Percentiles rank a stretch among this genome's conserved stretches.
Conservation (phyloP, 2,113 vertebrate genomes). For the Engraulis encrasicolus region DNA sequence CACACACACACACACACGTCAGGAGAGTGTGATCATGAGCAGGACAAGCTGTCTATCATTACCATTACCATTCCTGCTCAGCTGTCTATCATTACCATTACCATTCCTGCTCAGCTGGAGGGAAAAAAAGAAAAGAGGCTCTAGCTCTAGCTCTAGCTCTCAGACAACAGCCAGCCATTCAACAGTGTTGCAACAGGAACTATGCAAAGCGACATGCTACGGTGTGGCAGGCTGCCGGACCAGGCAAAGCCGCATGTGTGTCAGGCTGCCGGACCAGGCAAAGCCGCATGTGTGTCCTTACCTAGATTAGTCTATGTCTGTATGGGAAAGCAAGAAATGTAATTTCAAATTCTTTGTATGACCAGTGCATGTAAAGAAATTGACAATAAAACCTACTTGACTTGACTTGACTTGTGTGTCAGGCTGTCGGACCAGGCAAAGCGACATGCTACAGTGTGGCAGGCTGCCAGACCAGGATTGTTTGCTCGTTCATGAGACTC, state of each 20-base stretch:
- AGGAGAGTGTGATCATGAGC: not conserved
- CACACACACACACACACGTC: too few relatives aligned
- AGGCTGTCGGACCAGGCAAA: not conserved
- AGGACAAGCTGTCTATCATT: not conserved
- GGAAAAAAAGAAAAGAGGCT: not conserved
- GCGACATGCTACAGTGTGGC: not conserved
- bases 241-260: too few relatives aligned
- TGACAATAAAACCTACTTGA: too few relatives aligned
- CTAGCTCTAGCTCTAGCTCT: too few relatives aligned
- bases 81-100: not conserved
- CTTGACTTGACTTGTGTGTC: too few relatives aligned
- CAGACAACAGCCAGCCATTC: slow-evolving; percentile 2
- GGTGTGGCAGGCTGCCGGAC: not conserved
- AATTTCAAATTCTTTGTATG: too few relatives aligned
- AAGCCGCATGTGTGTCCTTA: too few relatives aligned
- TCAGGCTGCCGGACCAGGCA: too few relatives aligned
- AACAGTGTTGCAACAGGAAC: not conserved
- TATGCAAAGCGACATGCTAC: not conserved
- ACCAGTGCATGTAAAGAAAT: too few relatives aligned
- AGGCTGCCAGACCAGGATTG: not conserved
- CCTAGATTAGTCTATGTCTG: too few relatives aligned
- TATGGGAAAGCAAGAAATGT: too few relatives aligned
- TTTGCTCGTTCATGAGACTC: not conserved
- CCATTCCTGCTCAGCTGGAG: not conserved
- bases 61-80: not conserved